Base-by-base conservation (phyloP, 2,113 vertebrate species). In the Synchiropus splendidus region DNA sequence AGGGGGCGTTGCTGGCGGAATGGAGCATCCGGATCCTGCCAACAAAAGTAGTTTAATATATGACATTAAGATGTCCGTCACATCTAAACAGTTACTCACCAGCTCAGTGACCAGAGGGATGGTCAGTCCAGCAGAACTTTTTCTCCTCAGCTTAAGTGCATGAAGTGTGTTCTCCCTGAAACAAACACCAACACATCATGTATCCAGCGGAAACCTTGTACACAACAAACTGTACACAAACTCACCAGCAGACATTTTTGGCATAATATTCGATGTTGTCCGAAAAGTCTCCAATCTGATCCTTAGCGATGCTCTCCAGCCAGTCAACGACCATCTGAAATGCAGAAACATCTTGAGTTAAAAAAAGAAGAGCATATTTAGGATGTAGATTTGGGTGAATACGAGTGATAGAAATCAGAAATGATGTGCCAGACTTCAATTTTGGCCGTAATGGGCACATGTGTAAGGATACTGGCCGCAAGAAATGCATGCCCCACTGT, bases 251-350 rank as follows among this genome's bases (percentile, higher is more conserved):
- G 2, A 99, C 95, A 41, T 91, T 92, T 73, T 94, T 98, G 56
- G 94, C 91, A 56, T 96, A 98, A 77, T 89, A 99, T 48, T 98
- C 94, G 39, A 99, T 98, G 54, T 97, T 99, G 67, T 96, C 95
- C 0, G 94, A 92, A 68, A 99, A 99, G 63, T 93, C 90, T 39
- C 89, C 90, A 36, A 94, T 89, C 66, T 97, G 92, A 70, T 97
- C 95, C 74, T 91, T 95, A 67, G 94, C 89, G 50, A 97, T 95
- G 75, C 90, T 97, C 78, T 98, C 95, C 39, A 98, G 68, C 95
- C 95, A 99, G 76, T 99, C 95, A 17, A 99, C 90, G 10, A 99
- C 95, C 65, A 99, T 67, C 95, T 98, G 71, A 27, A 54, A 51
- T n/a, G n/a, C n/a, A n/a, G n/a, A n/a, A n/a, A n/a, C n/a, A n/a